Base-by-base conservation (phyloP, 2,888 invertebrate genomes). In the Cryptophagus acutangulus region DNA sequence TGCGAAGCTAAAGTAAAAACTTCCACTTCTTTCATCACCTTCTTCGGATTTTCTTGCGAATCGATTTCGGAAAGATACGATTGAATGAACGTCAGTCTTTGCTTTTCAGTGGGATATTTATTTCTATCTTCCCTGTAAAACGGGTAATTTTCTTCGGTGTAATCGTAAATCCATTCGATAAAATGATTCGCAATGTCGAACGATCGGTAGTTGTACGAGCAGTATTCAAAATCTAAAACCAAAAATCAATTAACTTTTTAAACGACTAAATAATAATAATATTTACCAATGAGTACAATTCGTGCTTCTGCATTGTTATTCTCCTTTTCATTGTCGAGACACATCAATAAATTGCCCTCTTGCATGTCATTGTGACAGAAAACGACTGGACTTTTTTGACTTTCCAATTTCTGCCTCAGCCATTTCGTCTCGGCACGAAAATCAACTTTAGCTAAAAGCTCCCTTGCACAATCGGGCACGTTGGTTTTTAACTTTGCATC, bases 341-440 rank as follows among this genome's bases (percentile, higher is more conserved):
- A 70, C 43, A 78, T 62, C n/a, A 82, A 65, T 52, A 82, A 80
- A 63, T 80, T 77, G 69, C 90, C 94, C 74, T 93, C 93, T 66
- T 95, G 94, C 73, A 94, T 74, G 62, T 95, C 95, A 65, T 95
- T 95, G 67, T 95, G 95, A 54, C 91, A 92, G 70, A 95, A 95
- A 0, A 90, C 84, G 0, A 94, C 91, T 0, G 91, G 88, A 26
- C 87, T 88, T 1, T 76, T 72, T 0, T 78, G 74, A 0, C 70
- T 63, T 0, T 76, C 73, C 3, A 82, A 62, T 37, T 75, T 74
- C 45, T 76, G 74, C 70, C 76, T 81, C 20, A 90, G 60, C 86
- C 86, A 88, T 9, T 75, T 72, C 1, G 81, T 69, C 65, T 90
- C 89, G 20, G 75, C 72, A 2, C 76, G 74, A 38, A 84, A 76